A percentile compares a stretch with the other conserved stretches of the same genome.
Conservation (phyloP, 2,797 vertebrate genomes). For the Semaprochilodus insignis region DNA sequence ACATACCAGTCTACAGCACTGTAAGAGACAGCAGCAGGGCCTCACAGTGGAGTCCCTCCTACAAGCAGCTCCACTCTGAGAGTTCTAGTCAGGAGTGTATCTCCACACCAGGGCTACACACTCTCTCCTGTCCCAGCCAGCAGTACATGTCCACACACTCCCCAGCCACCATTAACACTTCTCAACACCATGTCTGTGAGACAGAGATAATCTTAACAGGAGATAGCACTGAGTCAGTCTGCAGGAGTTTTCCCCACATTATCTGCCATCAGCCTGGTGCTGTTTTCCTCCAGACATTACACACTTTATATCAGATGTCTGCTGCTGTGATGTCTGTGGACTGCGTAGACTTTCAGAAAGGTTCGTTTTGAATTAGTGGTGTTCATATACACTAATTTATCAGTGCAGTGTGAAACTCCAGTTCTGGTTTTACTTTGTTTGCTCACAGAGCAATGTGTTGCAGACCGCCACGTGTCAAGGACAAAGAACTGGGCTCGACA, state of each 20-base stretch:
- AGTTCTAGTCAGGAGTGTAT: neutral
- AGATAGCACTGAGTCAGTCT: neutral
- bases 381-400: too few relatives aligned
- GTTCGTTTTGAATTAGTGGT: too few relatives aligned
- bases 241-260: neutral
- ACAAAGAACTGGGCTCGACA: too few relatives aligned
- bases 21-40: neutral
- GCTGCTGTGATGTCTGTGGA: neutral
- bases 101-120: neutral
- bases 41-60: neutral
- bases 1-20: neutral
- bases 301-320: neutral
- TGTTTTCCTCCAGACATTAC: neutral
- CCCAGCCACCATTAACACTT: slow-evolving; percentile 8
- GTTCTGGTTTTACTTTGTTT: too few relatives aligned
- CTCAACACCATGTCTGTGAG: neutral
- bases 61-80: neutral
- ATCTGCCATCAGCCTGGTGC: neutral
- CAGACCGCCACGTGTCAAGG: too few relatives aligned
- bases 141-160: slow-evolving; percentile 3
- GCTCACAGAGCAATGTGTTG: too few relatives aligned
- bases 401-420: too few relatives aligned
- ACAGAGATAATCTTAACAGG: slow-evolving; percentile 9
- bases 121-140: neutral
- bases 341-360: neutral